Conservation (phyloP, 2,888 invertebrate genomes). For the Caradrina kadenii region DNA sequence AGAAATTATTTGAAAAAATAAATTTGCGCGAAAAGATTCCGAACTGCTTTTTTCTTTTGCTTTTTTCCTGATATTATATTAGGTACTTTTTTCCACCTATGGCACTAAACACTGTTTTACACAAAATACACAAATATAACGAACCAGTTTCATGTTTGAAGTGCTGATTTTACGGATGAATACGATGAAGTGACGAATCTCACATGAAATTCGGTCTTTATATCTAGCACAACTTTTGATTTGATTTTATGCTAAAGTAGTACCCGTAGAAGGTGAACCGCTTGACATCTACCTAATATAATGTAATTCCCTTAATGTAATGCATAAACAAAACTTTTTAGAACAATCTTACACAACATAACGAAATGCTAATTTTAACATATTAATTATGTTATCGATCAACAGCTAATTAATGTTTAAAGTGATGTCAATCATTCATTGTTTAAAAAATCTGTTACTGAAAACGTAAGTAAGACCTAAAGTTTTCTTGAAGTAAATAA, state of each 20-base stretch:
- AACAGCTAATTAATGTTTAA: not conserved
- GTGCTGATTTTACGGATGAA: slow-evolving; percentile 64
- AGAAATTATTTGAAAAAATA: not conserved
- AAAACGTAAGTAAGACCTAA: not conserved
- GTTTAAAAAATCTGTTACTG: not conserved
- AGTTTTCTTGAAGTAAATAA: not conserved
- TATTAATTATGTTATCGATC: slow-evolving; percentile 18
- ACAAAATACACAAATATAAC: slow-evolving; percentile 64
- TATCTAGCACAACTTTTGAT: slow-evolving; percentile 65
- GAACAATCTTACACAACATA: slow-evolving; percentile 32
- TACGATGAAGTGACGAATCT: slow-evolving; percentile 67
- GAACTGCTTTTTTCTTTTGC: slow-evolving; percentile 8
- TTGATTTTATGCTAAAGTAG: slow-evolving; percentile 54
- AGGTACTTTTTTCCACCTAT: slow-evolving; percentile 21
- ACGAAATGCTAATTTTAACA: slow-evolving; percentile 17
- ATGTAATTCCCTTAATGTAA: slow-evolving; percentile 47
- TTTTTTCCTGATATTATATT: not conserved
- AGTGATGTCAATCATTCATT: not conserved
- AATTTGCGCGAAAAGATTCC: not conserved
- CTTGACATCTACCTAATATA: slow-evolving; percentile 63
- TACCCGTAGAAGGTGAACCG: slow-evolving; percentile 75
- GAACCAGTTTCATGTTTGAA: slow-evolving; percentile 75
- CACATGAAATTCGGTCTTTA: slow-evolving; percentile 67
- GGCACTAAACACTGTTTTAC: slow-evolving; percentile 48
- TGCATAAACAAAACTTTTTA: slow-evolving; percentile 43